Conservation (phyloP, 2,888 invertebrate species). For the Luffia ferchaultella region DNA sequence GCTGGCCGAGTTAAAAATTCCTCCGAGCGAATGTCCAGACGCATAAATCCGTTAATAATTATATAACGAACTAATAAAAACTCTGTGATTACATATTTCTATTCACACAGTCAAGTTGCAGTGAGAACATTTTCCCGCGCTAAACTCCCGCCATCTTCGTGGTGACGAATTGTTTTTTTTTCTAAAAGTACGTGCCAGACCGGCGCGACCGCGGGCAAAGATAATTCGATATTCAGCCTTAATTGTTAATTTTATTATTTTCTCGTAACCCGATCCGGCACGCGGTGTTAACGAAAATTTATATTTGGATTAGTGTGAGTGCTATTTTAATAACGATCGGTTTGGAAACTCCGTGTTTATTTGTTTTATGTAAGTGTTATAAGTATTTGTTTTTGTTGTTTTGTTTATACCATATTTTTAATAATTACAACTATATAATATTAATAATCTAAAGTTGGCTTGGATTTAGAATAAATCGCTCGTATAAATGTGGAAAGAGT, state of each 20-base stretch:
- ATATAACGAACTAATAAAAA: slow-evolving; percentile 17
- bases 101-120: not conserved
- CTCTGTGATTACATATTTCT: not conserved
- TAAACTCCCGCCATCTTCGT: not conserved
- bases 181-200: too few species aligned
- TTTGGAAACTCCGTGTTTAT: not conserved
- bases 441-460: too few species aligned
- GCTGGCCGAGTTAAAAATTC: slow-evolving; percentile 38
- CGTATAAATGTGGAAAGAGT: too few species aligned
- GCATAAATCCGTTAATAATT: slow-evolving; percentile 20
- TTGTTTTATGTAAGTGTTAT: not conserved
- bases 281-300: not conserved
- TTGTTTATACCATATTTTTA: too few species aligned
- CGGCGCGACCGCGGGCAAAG: too few species aligned
- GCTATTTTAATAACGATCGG: not conserved
- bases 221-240: not conserved
- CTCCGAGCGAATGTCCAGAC: slow-evolving; percentile 28
- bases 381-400: too few species aligned
- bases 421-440: too few species aligned
- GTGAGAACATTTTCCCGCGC: not conserved
- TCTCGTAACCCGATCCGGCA: not conserved
- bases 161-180: too few species aligned
- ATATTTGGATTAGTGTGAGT: not conserved
- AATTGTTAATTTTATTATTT: not conserved
- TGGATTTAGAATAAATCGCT: too few species aligned